Conservation (phyloP, 2,113 vertebrate species). For the Clarias macrocephalus region DNA sequence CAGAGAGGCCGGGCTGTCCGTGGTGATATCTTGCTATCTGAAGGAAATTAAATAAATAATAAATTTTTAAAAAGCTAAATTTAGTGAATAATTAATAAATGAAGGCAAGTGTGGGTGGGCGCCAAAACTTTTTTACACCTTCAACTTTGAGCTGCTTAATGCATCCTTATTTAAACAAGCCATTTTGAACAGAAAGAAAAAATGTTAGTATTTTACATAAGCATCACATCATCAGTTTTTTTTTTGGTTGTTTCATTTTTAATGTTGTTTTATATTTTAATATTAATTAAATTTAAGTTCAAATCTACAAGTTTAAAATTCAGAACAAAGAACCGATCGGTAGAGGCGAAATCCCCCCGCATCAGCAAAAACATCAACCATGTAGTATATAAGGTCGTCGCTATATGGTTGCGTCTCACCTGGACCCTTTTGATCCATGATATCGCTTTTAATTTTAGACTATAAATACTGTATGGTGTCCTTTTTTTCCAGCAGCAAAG, state of each 20-base stretch:
- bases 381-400: background rate
- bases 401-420: background rate
- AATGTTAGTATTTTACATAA: background rate
- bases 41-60: no score
- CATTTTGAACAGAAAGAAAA: no score
- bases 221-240: background rate
- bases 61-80: background rate
- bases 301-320: background rate
- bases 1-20: background rate
- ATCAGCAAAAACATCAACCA: background rate
- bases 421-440: background rate
- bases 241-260: no score
- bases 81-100: no score
- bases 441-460: background rate
- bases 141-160: background rate
- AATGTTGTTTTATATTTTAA: no score
- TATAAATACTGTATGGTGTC: background rate
- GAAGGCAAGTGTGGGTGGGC: background rate
- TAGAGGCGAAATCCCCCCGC: background rate
- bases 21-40: background rate
- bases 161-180: no score
- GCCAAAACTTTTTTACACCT: background rate
- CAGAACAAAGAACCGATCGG: rapidly evolving
- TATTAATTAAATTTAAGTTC: no score
- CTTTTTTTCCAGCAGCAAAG: background rate